Evolutionary conservation across 2,797 vertebrate genomes (phyloP), one percentile per base, ranked within the genome.

Genomic region (Sylvilagus floridanus): DNA sequence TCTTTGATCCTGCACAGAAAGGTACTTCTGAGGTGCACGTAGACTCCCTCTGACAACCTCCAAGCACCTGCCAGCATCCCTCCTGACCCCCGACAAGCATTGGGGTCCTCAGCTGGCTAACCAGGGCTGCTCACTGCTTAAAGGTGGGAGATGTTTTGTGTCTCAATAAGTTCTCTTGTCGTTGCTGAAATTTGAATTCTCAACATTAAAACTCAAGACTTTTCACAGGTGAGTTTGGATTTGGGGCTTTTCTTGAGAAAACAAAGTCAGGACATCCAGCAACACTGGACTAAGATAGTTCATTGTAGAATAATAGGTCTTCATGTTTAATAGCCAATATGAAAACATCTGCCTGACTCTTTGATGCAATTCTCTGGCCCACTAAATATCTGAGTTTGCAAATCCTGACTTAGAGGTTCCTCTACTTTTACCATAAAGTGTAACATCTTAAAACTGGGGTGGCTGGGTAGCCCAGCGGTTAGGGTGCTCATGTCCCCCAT

Each of bases 1-100:
- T 86, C 94, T 96, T 96, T 95, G 82, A 96, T 93, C 19, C 76
- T 68, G 30, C 76, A 71, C 28, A 92, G 68, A 92, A 95, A 81
- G 35, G 17, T 65, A 62, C 32, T 90, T 94, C 54, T 3, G 83
- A 79, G 65, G 54, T 35, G 2, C 86, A 88, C 10, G 12, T 0
- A 30, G 72, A 82, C 52, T 84, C 83, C 72, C 62, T 68, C 66
- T 54, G 21, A 62, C 42, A 12, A 71, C 26, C 73, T 77, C 65
- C 60, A 84, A 89, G 37, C 66, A 88, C 22, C 89, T 77, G 21
- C 62, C 85, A 77, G 63, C 78, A 60, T 88, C 17, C 52, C 62
- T 90, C 42, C 30, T 28, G 26, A 10, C 11, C 9, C 21, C 37
- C 11, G 37, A 13, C 62, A 50, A 60, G 5, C 12, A 11, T 22